Conservation (phyloP, 2,888 invertebrate genomes). For the Sphinx pinastri region DNA sequence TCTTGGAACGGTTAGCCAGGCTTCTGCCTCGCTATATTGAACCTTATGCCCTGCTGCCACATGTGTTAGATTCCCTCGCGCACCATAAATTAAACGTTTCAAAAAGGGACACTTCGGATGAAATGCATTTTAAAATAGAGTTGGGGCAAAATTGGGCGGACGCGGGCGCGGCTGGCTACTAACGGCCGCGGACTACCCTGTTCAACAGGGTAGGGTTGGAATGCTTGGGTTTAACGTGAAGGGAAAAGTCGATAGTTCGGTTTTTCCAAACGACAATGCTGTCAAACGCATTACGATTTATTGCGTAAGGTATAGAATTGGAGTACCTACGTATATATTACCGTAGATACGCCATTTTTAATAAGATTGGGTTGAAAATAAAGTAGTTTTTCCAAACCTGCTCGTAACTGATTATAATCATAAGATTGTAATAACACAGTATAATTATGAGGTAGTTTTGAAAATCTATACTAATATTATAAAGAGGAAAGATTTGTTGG, state of each 20-base stretch:
- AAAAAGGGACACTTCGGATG: conserved; percentile 33
- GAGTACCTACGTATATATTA: no score
- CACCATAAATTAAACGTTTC: conserved; percentile 51
- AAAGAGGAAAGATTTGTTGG: no score
- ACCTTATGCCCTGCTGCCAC: conserved; percentile 76
- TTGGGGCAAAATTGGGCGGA: conserved; percentile 38
- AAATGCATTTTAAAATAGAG: conserved; percentile 41
- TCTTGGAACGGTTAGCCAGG: conserved; percentile 71
- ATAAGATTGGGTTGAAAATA: no score
- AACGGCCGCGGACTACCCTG: conserved; percentile 64
- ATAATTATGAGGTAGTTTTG: no score
- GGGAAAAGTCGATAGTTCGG: neutral
- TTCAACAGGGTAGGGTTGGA: conserved; percentile 53
- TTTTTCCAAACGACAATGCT: conserved; percentile 15
- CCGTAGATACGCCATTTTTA: no score
- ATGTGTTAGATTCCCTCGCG: conserved; percentile 73
- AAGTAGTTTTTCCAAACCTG: no score
- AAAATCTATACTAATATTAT: no score
- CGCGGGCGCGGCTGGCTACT: conserved; percentile 68
- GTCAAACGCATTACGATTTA: neutral
- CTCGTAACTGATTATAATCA: no score
- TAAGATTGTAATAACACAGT: no score
- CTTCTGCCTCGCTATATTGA: conserved; percentile 78
- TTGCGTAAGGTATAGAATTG: no score
- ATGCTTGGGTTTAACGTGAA: conserved; percentile 16